A percentile compares a stretch with the other conserved stretches of the same genome.
Conservation (phyloP, 2,888 invertebrate species). For the Drosophila merina region DNA sequence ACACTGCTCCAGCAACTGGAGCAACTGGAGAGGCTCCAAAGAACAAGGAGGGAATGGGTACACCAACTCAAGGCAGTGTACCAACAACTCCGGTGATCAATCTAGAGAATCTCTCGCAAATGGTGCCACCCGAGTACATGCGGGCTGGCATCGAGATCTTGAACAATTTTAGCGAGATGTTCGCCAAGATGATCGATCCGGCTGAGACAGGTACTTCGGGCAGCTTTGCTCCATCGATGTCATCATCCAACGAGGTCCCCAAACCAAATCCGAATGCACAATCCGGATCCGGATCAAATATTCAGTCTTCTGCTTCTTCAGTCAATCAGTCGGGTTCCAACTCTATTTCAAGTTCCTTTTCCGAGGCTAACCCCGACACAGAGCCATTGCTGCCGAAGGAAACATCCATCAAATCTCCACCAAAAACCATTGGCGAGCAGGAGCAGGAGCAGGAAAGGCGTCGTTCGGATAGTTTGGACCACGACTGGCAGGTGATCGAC, state of each 20-base stretch:
- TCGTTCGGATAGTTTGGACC: conserved; percentile 69
- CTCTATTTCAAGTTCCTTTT: conserved; percentile 17
- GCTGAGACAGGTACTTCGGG: conserved; percentile 53
- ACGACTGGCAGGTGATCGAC: conserved; percentile 81
- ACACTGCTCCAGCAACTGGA: not conserved
- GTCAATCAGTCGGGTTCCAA: not conserved
- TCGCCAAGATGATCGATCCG: conserved; percentile 82
- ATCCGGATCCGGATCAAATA: not conserved
- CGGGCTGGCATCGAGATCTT: conserved; percentile 82
- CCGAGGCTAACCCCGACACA: conserved; percentile 18
- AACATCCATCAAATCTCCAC: not conserved
- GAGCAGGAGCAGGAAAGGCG: conserved; percentile 33
- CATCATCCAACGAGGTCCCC: conserved; percentile 8
- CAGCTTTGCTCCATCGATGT: conserved; percentile 34
- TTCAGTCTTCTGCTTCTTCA: conserved; percentile 4
- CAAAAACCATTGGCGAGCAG: conserved; percentile 4
- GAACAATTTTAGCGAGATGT: conserved; percentile 83
- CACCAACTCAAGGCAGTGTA: conserved; percentile 44
- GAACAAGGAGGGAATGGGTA: conserved; percentile 41
- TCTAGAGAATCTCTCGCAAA: conserved; percentile 71
- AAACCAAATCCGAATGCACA: conserved; percentile 15
- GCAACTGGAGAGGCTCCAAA: conserved; percentile 22
- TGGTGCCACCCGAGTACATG: conserved; percentile 80
- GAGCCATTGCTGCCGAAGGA: conserved; percentile 16
- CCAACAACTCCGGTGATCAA: conserved; percentile 61